phyloP scores from a whole-genome alignment of 2,888 invertebrate genomes.

The Netelia fuscicornis region DNA sequence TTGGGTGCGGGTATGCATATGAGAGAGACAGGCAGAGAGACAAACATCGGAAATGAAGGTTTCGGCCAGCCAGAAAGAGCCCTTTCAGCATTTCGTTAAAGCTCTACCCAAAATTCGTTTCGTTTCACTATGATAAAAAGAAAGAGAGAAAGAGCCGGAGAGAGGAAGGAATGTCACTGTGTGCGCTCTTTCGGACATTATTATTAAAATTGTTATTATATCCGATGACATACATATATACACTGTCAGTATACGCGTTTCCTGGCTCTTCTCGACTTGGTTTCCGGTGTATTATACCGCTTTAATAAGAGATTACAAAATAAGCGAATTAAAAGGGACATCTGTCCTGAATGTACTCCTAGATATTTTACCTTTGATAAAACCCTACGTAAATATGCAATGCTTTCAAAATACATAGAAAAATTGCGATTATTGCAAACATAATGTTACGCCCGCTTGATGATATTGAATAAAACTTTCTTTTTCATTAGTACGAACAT shows the following conservation, averaged over 20 bases:
- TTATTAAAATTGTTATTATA: constrained; percentile 26
- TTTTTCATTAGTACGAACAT: not conserved
- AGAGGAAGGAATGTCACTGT: not conserved
- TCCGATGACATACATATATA: constrained; percentile 6
- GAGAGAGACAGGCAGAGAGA: constrained; percentile 37
- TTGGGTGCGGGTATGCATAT: not conserved
- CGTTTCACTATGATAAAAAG: constrained; percentile 10
- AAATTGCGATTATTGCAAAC: too few relatives aligned
- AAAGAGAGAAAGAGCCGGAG: not conserved
- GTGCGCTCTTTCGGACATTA: constrained; percentile 18
- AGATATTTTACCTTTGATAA: not conserved
- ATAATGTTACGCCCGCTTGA: too few relatives aligned
- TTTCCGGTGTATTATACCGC: constrained; percentile 4
- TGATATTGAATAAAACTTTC: too few relatives aligned
- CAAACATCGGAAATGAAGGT: constrained; percentile 53
- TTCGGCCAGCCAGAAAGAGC: constrained; percentile 39
- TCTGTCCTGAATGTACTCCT: not conserved
- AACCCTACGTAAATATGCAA: not conserved
- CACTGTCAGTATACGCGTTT: not conserved
- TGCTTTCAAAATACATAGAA: too few relatives aligned
- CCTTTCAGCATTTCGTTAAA: constrained; percentile 21
- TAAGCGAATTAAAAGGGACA: not conserved
- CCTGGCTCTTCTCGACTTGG: constrained; percentile 7
- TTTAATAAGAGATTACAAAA: constrained; percentile 30
- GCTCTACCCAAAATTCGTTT: not conserved